These are phyloP conservation scores for Porites evermanni DNA, from an alignment of 92 coral and sea anemone genomes.

Conservation along the genomic window DNA sequence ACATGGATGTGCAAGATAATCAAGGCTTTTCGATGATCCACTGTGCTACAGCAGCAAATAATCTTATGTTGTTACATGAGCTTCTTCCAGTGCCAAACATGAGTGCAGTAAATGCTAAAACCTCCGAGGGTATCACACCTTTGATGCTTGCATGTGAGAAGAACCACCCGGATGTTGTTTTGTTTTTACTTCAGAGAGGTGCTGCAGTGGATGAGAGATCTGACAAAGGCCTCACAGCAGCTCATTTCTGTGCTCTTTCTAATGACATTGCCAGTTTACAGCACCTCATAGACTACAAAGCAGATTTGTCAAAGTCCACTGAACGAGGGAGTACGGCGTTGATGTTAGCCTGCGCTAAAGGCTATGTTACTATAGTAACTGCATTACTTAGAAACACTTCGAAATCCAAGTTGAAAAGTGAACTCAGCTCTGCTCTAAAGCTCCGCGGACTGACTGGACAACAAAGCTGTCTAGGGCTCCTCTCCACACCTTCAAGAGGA, in stretches of 20 bases:
- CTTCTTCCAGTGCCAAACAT: conserved; percentile 53
- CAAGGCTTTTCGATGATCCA: conserved; percentile 82
- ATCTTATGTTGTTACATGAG: conserved; percentile 75
- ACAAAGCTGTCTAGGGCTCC: conserved; percentile 42
- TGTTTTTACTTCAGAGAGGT: conserved; percentile 70
- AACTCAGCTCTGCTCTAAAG: conserved; percentile 40
- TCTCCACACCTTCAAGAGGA: conserved; percentile 19
- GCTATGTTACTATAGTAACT: conserved; percentile 73
- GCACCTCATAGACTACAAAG: conserved; percentile 75
- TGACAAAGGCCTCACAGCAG: conserved; percentile 80
- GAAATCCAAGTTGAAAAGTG: conserved; percentile 56
- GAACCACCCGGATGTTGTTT: conserved; percentile 80
- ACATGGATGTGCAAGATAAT: conserved; percentile 70
- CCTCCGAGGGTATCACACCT: conserved; percentile 80
- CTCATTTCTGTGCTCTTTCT: conserved; percentile 82
- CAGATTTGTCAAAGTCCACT: conserved; percentile 70
- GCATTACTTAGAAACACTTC: conserved; percentile 69
- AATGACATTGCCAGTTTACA: conserved; percentile 76
- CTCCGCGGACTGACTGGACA: conserved; percentile 38
- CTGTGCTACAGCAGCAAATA: conserved; percentile 86
- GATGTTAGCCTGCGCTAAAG: conserved; percentile 89
- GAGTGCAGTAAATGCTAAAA: conserved; percentile 71
- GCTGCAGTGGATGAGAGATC: conserved; percentile 72
- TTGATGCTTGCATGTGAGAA: conserved; percentile 86
- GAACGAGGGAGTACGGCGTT: conserved; percentile 82